Evolutionary conservation across 2,113 vertebrate genomes (phyloP).

Genomic region (Lota lota): DNA sequence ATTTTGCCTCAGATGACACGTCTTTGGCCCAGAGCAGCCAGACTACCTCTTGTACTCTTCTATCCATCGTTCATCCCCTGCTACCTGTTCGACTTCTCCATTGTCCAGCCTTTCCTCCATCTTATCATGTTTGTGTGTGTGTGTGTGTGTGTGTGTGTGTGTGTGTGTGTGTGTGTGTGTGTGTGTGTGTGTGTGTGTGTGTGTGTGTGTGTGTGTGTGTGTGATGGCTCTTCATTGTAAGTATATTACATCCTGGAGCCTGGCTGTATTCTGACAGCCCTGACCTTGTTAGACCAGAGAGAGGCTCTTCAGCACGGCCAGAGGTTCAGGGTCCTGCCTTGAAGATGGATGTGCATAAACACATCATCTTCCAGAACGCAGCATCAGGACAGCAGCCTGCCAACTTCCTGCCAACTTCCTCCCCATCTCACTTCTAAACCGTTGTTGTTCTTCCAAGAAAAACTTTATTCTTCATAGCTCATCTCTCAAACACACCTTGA

Average conservation of each 20-base stretch:
- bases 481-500: conserved; percentile 42
- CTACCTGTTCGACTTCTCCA: conserved; percentile 10
- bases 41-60: conserved; percentile 42
- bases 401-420: not conserved
- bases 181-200: conserved; percentile 7
- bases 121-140: conserved; percentile 5
- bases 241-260: conserved; percentile 54
- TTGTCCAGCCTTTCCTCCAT: conserved; percentile 1
- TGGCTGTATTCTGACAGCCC: conserved; percentile 61
- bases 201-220: conserved; percentile 30
- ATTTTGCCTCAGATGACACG: conserved; percentile 48
- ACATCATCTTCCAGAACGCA: conserved; percentile 48
- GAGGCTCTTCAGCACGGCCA: conserved; percentile 35
- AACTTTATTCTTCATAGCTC: conserved; percentile 23
- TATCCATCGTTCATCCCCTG: conserved; percentile 26
- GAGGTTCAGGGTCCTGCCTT: conserved; percentile 57
- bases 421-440: conserved; percentile 17
- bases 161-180: conserved; percentile 7
- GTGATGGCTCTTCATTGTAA: conserved; percentile 58
- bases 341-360: conserved; percentile 53
- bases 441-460: not conserved
- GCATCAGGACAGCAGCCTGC: conserved; percentile 37
- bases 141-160: conserved; percentile 6
- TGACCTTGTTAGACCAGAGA: conserved; percentile 69
- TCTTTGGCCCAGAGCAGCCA: conserved; percentile 47